A percentile compares a stretch with the other conserved stretches of the same genome.
Evolutionary conservation across 2,113 vertebrate genomes (phyloP).

Genomic region (Amazona guildingii): DNA sequence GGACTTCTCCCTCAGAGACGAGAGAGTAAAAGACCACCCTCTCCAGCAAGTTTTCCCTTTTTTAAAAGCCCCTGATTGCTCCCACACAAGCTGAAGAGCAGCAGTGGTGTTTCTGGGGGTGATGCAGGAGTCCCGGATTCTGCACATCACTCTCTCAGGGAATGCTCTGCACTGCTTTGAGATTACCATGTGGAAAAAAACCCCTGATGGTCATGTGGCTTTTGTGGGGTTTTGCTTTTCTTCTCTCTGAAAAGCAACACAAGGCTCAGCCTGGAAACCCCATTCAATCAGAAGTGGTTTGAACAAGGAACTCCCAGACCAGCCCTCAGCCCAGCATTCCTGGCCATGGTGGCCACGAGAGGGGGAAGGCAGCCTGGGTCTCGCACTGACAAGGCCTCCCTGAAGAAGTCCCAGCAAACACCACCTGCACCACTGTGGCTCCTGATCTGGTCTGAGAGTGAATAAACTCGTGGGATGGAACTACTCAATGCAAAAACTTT

Average conservation of each 20-base stretch:
- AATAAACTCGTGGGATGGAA: neutral
- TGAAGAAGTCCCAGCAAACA: neutral
- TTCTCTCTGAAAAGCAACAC: neutral
- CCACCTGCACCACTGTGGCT: neutral
- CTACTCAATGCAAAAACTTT: neutral
- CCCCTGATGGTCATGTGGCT: neutral
- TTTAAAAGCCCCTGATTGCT: neutral
- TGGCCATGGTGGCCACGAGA: fast-evolving
- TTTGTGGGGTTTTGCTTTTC: neutral
- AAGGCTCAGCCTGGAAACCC: neutral
- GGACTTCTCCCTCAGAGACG: neutral
- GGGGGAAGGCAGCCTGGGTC: neutral
- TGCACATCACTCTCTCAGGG: neutral
- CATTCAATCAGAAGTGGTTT: fast-evolving
- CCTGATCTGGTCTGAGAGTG: neutral
- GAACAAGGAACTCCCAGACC: neutral
- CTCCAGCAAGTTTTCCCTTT: neutral
- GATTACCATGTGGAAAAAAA: neutral
- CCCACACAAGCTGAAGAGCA: neutral
- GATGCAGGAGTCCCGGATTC: neutral
- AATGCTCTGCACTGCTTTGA: neutral
- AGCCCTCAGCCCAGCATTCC: neutral
- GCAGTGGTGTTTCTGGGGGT: neutral
- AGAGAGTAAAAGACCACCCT: neutral
- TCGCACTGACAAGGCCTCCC: neutral